Base-by-base conservation (phyloP, 2,888 invertebrate species). In the Ctenicera cuprea region DNA sequence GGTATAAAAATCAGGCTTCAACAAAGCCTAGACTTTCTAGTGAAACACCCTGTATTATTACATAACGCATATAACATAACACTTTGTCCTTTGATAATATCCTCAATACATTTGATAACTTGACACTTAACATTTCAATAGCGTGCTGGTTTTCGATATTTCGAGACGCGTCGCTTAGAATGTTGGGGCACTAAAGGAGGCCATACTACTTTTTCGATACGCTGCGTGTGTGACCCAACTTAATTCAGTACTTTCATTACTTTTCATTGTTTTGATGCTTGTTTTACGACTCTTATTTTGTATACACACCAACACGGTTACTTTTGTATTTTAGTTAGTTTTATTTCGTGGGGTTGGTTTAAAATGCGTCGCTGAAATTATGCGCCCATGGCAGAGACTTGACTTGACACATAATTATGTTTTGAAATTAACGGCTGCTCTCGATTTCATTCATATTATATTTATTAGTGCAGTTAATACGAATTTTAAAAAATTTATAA, bases 51-150 rank as follows among this genome's bases (percentile, higher is more conserved):
- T 30, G 59, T 59, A 38, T 57, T 57, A 37, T 57, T 57, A 37
- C 59, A 38, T 59, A 59, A 59, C 16, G 37, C 38, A 38, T 45
- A 62, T 26, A 26, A 62, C 45, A 59, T 62, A 62, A 45, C 45
- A 62, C 45, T 62, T 62, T 45, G 62, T 62, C 62, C 62, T 62
- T 59, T 59, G 59, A 59, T 59, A 59, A 59, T 59, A 59, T 59
- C 59, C 59, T 59, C 59, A 59, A 45, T 62, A 62, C 45, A 26
- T 62, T 62, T 62, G 43, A 62, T 62, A 62, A 62, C 14, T 62
- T 43, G 62, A 62, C 43, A 62, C 62, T 33, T 59, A 62, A 62
- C 43, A 62, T 45, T 62, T 62, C 30, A n/a, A 41, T 33, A 33
- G 62, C 20, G 43, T 61, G 61, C 41, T 45, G 37, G 59, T 59